Evolutionary conservation across 1,140 invertebrate species (phyloP), one percentile per base, ranked within the genome.

Genomic region (Camponotus vicinus): DNA sequence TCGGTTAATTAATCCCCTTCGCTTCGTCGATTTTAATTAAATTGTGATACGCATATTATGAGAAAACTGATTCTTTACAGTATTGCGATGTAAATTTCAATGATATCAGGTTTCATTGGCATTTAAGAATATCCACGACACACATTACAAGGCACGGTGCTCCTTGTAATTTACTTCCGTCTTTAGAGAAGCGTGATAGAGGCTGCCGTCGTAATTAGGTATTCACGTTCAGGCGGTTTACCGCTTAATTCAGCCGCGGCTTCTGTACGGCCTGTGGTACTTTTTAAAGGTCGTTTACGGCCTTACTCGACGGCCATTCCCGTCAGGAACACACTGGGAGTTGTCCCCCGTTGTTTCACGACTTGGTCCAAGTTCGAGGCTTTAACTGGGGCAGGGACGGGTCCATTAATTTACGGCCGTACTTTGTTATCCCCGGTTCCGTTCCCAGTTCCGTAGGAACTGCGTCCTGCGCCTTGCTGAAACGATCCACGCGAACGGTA

Each of bases 351-450:
- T 84, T 86, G 85, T 77, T 84, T 77, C 67, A 37, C 90, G 87
- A 89, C 90, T 92, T 90, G 67, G 84, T 77, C 90, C 88, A 92
- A 93, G 92, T 93, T 91, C 90, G 89, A 78, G 67, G 89, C 90
- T 89, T 85, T 69, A 90, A 92, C 91, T 92, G 90, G 87, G 91
- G 79, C 86, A 91, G 90, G 89, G 87, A 90, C 80, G 76, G 80
- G 86, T 89, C 87, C 90, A 89, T 90, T 94, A 94, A 94, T 95
- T 95, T 94, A 94, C 92, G 89, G 76, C 73, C 86, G 71, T 86
- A 89, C 89, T 92, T 55, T 92, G 91, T 92, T 92, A 92, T 93
- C 92, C 86, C 79, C 90, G 90, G 91, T 93, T 92, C 91, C 93
- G 93, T 94, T 94, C 92, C 90, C 77, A 70, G 69, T 75, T 57